These are phyloP conservation scores for Cariama cristata DNA, from an alignment of 2,113 vertebrate species.

Conservation along the genomic window DNA sequence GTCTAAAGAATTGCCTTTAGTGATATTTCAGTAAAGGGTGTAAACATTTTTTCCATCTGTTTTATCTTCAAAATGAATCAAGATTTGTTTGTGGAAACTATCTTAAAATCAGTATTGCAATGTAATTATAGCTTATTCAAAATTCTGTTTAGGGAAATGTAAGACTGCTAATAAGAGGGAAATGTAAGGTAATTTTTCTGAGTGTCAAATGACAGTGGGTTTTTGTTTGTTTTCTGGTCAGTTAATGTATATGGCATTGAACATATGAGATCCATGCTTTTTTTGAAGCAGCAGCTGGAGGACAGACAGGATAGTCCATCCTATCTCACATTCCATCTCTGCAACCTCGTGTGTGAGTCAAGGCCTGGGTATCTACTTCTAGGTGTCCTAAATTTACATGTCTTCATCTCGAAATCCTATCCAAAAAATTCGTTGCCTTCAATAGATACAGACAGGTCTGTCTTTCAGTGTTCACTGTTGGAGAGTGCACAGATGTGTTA, in stretches of 20 bases:
- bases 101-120: not conserved
- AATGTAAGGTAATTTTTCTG: not conserved
- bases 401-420: not conserved
- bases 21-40: not conserved
- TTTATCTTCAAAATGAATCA: not conserved
- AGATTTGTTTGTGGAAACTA: not conserved
- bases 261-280: not conserved
- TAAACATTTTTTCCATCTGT: not conserved
- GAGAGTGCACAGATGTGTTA: not conserved
- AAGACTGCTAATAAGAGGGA: not conserved
- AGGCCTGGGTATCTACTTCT: not conserved
- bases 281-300: not conserved
- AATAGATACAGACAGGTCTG: not conserved
- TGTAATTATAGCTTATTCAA: not conserved
- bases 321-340: not conserved
- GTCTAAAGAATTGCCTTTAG: not conserved
- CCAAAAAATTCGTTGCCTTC: fast-evolving
- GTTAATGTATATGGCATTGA: not conserved
- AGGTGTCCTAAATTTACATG: not conserved
- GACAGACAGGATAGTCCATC: not conserved
- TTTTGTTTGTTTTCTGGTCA: not conserved
- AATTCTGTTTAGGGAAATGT: not conserved
- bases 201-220: not conserved
- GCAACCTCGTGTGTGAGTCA: not conserved
- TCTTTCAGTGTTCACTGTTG: not conserved